Base-by-base conservation (phyloP, 2,113 vertebrate species). In the Phycodurus eques region DNA sequence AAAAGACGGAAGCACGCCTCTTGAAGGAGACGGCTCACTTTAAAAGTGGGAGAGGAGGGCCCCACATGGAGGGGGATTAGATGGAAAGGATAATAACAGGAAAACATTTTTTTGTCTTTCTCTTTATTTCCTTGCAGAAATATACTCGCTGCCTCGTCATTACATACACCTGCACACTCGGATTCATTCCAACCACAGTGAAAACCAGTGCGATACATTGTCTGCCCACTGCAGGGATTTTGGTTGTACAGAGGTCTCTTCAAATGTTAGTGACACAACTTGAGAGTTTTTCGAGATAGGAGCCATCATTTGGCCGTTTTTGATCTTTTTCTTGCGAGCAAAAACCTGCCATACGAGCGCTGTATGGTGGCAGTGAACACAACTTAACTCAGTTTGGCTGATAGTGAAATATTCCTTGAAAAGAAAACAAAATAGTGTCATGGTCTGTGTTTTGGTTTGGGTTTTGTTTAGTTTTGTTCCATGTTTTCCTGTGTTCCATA, bases 1-100 rank as follows among this genome's bases (percentile, higher is more conserved):
- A 85, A 87, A 85, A 87, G 83, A 88, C 70, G 71, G 87, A 85
- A 84, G 84, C 84, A 77, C 85, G 81, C 83, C 84, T 86, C 80
- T 87, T 74, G 77, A 66, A 83, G 83, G 72, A 87, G 85, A 83
- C 84, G 84, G 85, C 83, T 86, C 84, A 78, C 84, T 88, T 88
- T 85, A 87, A 87, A 85, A 81, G 90, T 85, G 80, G 84, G 80
- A 80, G 71, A 87, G 72, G 73, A 82, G 80, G 82, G 79, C 77
- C 73, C 75, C 80, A 77, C 73, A 44, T 72, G 69, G 81, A 72
- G 85, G 82, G 77, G 82, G 83, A 84, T 85, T 64, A 75, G 72
- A 85, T 78, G 73, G 80, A 84, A 76, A 73, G 77, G 80, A 90
- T 88, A 88, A 90, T 85, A 63, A 63, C 7, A 77, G 83, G 82